phyloP scores from a whole-genome alignment of 30 jellyfish, hydroid and myxozoan species.

The Aurelia sp. region DNA sequence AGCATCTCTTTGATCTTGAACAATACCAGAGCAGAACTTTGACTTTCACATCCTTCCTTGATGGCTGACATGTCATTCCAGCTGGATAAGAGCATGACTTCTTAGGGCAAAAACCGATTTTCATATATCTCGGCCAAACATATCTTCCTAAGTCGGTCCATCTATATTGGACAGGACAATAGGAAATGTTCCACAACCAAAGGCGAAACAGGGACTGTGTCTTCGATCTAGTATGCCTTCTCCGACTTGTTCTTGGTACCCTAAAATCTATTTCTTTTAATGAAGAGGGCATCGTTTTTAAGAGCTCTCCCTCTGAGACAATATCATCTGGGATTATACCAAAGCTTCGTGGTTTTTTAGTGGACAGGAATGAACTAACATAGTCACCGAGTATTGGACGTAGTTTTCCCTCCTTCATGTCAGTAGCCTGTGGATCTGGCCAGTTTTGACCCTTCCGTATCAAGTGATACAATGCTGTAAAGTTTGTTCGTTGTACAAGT shows the following conservation, averaged over 20 bases:
- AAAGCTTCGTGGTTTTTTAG: conserved; percentile 52
- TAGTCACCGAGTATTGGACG: conserved; percentile 55
- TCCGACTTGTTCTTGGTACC: conserved; percentile 29
- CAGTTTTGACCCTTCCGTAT: conserved; percentile 62
- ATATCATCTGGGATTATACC: conserved; percentile 1
- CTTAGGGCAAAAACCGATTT: conserved; percentile 61
- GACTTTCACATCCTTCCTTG: conserved; percentile 43
- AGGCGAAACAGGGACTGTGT: conserved; percentile 56
- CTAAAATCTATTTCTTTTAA: conserved; percentile 36
- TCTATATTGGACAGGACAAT: conserved; percentile 70
- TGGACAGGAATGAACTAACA: conserved; percentile 42
- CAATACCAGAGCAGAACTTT: conserved; percentile 62
- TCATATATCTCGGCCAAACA: conserved; percentile 82
- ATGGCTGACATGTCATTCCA: conserved; percentile 77
- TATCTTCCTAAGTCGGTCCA: conserved; percentile 78
- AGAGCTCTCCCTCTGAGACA: conserved; percentile 57
- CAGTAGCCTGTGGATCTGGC: conserved; percentile 70
- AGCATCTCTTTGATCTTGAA: conserved; percentile 25
- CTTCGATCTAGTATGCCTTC: conserved; percentile 60
- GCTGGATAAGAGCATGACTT: conserved; percentile 71
- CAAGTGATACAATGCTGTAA: conserved; percentile 64
- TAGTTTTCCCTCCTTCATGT: conserved; percentile 31
- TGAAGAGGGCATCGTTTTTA: conserved; percentile 59
- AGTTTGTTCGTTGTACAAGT: conserved; percentile 44
- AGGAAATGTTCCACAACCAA: conserved; percentile 68